These are phyloP conservation scores for Lycia hirtaria DNA, from an alignment of 2,888 invertebrate genomes.

Conservation along the genomic window DNA sequence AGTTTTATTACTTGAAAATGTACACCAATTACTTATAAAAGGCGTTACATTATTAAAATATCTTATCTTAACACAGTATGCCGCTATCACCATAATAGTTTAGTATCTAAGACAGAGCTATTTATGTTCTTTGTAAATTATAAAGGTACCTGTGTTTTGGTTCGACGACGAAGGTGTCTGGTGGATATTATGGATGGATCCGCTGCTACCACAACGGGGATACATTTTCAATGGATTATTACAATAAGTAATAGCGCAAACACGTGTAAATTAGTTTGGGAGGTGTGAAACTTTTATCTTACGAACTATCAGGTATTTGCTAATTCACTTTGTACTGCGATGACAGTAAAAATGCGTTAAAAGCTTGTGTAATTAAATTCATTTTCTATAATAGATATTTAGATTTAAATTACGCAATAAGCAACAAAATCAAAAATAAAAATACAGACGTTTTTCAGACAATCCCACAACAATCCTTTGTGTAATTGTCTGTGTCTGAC, in stretches of 20 bases:
- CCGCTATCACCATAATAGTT: background rate
- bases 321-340: conserved; percentile 29
- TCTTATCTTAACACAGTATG: background rate
- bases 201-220: conserved; percentile 91
- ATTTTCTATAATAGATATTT: conserved; percentile 7
- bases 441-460: too few species aligned
- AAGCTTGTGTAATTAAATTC: conserved; percentile 18
- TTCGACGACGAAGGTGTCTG: conserved; percentile 92
- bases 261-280: conserved; percentile 22
- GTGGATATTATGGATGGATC: conserved; percentile 90
- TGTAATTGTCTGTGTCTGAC: too few species aligned
- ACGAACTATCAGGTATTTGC: background rate
- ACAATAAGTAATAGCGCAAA: conserved; percentile 10
- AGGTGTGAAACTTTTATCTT: background rate
- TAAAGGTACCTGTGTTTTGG: conserved; percentile 89
- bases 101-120: background rate
- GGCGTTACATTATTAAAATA: background rate
- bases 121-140: background rate
- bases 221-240: conserved; percentile 75
- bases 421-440: conserved; percentile 19
- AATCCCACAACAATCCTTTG: too few species aligned
- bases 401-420: conserved; percentile 24
- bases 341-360: conserved; percentile 11
- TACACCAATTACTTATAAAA: background rate
- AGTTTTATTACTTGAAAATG: background rate